Base-by-base conservation (phyloP, 1,140 invertebrate species). In the Drosophila repleta region DNA sequence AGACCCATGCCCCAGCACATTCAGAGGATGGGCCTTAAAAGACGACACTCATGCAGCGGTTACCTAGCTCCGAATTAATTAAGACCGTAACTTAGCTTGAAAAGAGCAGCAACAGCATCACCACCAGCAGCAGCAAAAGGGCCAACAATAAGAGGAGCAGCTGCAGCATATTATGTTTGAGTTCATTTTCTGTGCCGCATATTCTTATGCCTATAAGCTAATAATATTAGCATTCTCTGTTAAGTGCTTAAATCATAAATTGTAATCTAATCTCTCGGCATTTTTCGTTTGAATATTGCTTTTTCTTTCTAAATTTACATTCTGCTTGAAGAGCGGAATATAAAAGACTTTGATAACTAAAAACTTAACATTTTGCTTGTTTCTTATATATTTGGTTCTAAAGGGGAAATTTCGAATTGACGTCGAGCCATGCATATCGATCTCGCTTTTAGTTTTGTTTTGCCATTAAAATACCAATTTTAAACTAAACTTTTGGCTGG, bases 41-140 rank as follows among this genome's bases (percentile, higher is more conserved):
- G 18, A 17, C 56, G 18, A 17, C 46, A 39, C 56, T 51, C 24
- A 51, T 21, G 69, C 45, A 52, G 10, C 8, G 26, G 39, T 37
- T 51, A 48, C 46, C 60, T 52, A 60, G 37, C 64, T 57, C 58
- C 48, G 80, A 79, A 83, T 74, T 82, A 82, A 82, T 83, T 82
- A 82, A 74, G 64, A 78, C 70, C 78, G 60, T 75, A 84, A 60
- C 72, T 45, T 21, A 61, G 17, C 41, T 56, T 13, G 43, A 78
- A 58, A 51, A 45, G 70, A 65, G 55, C 72, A 60, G 35, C 32
- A 35, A 20, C 29, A 35, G 17, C 67, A 52, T 0, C 29, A 35
- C n/a, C 67, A 52, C 0, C 24, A 26, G 24, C 24, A 4, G 2
- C 10, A 35, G 32, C 32, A 35, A 61, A 61, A 65, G 35, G 61